Conservation (phyloP, 2,797 vertebrate genomes). For the Argya squamiceps region DNA sequence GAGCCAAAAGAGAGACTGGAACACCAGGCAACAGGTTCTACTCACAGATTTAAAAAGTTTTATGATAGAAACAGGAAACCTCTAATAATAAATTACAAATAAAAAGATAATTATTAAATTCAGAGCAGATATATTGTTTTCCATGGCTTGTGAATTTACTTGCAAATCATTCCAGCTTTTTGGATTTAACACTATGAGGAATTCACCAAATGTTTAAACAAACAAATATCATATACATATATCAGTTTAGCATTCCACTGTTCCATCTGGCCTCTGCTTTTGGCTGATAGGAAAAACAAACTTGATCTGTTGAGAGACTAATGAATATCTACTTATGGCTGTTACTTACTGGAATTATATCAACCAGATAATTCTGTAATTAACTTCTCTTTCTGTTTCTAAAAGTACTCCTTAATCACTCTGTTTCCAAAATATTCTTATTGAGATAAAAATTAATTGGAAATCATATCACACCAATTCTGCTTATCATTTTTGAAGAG, state of each 20-base stretch:
- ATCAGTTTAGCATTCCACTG: background rate
- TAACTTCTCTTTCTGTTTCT: background rate
- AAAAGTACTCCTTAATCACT: background rate
- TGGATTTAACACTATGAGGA: background rate
- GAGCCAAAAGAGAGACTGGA: background rate
- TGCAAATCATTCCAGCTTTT: background rate
- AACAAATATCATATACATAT: background rate
- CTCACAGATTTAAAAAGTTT: background rate
- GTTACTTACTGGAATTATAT: background rate
- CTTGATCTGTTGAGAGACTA: background rate
- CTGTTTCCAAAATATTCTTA: background rate
- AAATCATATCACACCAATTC: background rate
- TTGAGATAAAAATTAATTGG: conserved; percentile 4
- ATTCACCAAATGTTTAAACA: background rate
- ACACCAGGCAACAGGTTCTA: background rate
- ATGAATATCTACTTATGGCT: background rate
- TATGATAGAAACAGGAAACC: background rate
- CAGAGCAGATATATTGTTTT: background rate
- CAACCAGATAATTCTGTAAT: background rate
- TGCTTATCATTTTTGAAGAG: background rate
- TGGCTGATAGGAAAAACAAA: background rate
- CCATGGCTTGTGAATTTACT: background rate
- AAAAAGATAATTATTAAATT: background rate
- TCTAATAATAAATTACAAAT: background rate
- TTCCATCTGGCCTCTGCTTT: background rate